These are phyloP conservation scores for Microtus pennsylvanicus DNA, from an alignment of 2,113 vertebrate species.

Conservation along the genomic window DNA sequence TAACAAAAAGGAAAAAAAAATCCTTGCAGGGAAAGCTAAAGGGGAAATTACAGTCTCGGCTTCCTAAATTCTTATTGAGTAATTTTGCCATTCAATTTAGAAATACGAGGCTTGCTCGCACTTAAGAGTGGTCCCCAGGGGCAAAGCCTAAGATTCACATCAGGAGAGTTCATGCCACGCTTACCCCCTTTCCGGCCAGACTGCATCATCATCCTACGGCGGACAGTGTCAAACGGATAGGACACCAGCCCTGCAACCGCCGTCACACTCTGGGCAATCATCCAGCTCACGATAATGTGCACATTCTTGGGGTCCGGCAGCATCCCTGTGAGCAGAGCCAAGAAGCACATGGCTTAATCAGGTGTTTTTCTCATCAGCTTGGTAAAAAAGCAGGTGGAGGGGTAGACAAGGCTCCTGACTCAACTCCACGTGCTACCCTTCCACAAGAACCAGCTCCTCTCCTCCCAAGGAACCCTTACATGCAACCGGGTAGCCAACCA, in stretches of 20 bases:
- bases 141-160: neutral
- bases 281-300: constrained; percentile 97
- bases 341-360: neutral
- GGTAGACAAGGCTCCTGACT: neutral
- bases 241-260: constrained; percentile 95
- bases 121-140: neutral
- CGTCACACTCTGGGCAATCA: constrained; percentile 98
- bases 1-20: neutral
- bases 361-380: neutral
- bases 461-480: neutral
- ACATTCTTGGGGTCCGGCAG: constrained; percentile 99
- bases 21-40: constrained; percentile 6
- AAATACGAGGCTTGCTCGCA: neutral
- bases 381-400: neutral
- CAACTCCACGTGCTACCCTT: fast-evolving
- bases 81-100: neutral
- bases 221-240: constrained; percentile 98
- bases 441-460: neutral
- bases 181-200: constrained; percentile 99
- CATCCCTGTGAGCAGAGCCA: constrained; percentile 91
- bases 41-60: neutral
- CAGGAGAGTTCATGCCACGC: constrained; percentile 43
- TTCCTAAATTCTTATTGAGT: neutral
- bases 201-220: constrained; percentile 99
- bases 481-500: neutral